Base-by-base conservation (phyloP, 2,888 invertebrate genomes). In the Oxycera nigricornis region DNA sequence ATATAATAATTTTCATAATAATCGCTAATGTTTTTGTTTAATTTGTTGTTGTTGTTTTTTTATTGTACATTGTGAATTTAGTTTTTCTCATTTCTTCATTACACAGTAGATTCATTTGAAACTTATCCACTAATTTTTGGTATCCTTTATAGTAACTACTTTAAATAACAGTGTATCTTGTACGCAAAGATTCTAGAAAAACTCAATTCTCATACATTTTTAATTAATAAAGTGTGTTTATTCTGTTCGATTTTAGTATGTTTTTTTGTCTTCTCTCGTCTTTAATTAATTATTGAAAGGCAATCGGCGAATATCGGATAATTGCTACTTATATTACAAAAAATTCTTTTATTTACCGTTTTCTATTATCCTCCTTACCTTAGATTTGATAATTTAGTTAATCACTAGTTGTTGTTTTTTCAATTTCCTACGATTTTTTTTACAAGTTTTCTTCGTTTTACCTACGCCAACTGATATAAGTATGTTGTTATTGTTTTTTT, bases 291-390 rank as follows among this genome's bases (percentile, higher is more conserved):
- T 35, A 46, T 73, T 62, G 61, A 73, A 73, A 73, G 73, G 73
- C 73, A 73, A 73, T 73, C 61, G 73, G 73, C 73, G 73, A 73
- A 73, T 73, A 59, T 73, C 73, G 61, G 61, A 73, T 73, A 73
- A 73, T 73, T 73, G 73, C 73, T 61, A 50, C 61, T 73, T 73
- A 62, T 73, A 62, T 73, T 61, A 61, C 50, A 50, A 72, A 72
- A 52, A 73, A 59, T 72, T 72, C 46, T 17, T 46, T 46, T 3
- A 46, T 17, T 46, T 46, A 46, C 3, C 46, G 31, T 72, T n/a
- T 72, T 17, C 11, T 72, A 17, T 28, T 68, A 24, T 28, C 50
- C 14, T 3, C 17, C 22, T 72, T 55, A 46, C 3, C 24, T 41
- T 65, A 20, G n/a, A n/a, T 41, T 46, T 46, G 46, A 46, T 46